phyloP scores from a whole-genome alignment of 2,888 invertebrate species.

The Shargacucullia verbasci region DNA sequence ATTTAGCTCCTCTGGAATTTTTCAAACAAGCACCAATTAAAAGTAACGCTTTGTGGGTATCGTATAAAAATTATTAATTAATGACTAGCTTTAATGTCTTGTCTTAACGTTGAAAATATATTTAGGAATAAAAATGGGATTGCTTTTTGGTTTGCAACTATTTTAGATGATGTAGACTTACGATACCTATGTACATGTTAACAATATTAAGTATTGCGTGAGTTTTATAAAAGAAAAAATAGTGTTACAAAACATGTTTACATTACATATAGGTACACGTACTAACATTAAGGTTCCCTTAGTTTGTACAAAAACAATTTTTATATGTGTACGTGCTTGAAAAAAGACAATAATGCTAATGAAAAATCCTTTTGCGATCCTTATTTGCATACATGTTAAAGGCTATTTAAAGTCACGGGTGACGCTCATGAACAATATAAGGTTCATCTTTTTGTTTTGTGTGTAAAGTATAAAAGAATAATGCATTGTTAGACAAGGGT shows the following conservation, averaged over 20 bases:
- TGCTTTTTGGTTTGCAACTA: too few relatives aligned
- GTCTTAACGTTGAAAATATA: too few relatives aligned
- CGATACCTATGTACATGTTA: too few relatives aligned
- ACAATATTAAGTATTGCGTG: too few relatives aligned
- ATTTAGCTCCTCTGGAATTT: constrained; percentile 10
- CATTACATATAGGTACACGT: not conserved
- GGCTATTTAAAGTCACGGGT: constrained; percentile 41
- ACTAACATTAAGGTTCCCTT: constrained; percentile 12
- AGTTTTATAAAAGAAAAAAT: not conserved
- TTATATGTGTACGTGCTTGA: constrained; percentile 11
- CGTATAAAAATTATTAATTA: constrained; percentile 31
- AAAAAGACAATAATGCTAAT: constrained; percentile 34
- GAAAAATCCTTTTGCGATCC: constrained; percentile 31
- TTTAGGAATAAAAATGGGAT: too few relatives aligned
- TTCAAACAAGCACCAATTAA: constrained; percentile 36
- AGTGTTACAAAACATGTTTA: constrained; percentile 19
- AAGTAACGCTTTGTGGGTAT: constrained; percentile 32
- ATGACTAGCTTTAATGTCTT: constrained; percentile 5
- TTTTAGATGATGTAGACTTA: too few relatives aligned
- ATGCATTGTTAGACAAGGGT: constrained; percentile 9
- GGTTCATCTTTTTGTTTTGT: constrained; percentile 42
- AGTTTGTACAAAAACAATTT: constrained; percentile 21
- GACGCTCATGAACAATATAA: constrained; percentile 38
- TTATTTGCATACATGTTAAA: constrained; percentile 46
- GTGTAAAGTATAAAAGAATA: constrained; percentile 32